A percentile compares a stretch with the other conserved stretches of the same genome.
These are phyloP conservation scores for Drosophila nebulosa DNA, from an alignment of 1,140 invertebrate genomes.

Conservation along the genomic window DNA sequence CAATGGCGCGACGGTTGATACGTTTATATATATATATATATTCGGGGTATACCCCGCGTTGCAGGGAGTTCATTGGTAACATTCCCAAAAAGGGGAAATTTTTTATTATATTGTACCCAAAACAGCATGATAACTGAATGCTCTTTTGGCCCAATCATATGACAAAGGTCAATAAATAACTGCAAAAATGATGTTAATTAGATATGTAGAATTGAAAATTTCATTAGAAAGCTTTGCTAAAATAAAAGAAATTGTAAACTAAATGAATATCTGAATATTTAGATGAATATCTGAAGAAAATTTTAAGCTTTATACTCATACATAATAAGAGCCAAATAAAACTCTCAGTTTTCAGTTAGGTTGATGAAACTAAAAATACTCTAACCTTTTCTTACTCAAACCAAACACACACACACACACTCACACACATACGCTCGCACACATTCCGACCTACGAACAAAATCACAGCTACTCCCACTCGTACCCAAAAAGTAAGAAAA, in stretches of 20 bases:
- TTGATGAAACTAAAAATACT: neutral
- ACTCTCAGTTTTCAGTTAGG: neutral
- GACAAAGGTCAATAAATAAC: neutral
- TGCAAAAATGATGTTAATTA: neutral
- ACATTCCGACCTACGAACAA: neutral
- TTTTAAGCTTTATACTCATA: too few relatives aligned
- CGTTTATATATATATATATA: neutral
- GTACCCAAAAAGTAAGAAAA: neutral
- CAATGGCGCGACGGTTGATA: slow-evolving; percentile 27
- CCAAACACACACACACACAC: neutral
- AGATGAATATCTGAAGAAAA: too few relatives aligned
- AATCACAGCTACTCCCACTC: neutral
- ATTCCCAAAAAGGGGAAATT: neutral
- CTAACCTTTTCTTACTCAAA: neutral
- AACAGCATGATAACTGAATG: neutral
- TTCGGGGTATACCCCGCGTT: neutral
- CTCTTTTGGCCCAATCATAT: neutral
- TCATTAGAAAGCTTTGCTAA: neutral
- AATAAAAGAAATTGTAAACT: neutral
- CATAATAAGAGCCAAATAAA: neutral
- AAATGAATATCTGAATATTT: neutral
- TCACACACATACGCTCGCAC: neutral
- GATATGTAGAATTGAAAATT: neutral
- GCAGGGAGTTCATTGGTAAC: neutral
- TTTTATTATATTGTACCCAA: neutral